Base-by-base conservation (phyloP, 2,888 invertebrate species). In the Bellardia pandia region DNA sequence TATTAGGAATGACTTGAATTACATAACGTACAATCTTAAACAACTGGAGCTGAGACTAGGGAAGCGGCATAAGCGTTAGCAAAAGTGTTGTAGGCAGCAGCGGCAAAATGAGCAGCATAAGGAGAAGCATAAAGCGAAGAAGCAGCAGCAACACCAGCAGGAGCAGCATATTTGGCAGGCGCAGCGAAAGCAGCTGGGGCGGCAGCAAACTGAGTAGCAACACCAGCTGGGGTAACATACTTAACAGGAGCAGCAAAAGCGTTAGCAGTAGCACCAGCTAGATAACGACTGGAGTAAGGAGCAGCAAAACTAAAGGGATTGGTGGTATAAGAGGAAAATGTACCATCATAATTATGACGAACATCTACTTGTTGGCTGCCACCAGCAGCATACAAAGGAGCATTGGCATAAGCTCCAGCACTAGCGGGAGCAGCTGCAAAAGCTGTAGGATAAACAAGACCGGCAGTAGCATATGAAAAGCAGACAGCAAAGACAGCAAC, bases 331-430 rank as follows among this genome's bases (percentile, higher is more conserved):
- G 92, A 92, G 3, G 93, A 92, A 11, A 90, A 90, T 14, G 90
- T 90, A 68, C 92, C 92, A 83, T 92, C 93, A 53, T 90, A 93
- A 79, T 91, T 93, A 85, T 92, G 90, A 78, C 93, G 92, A 2
- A 93, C 89, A 88, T 93, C 92, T 66, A 93, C 88, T 88, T 93
- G 93, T 72, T 91, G 92, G 85, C 92, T 92, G 75, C 92, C 91
- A 13, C 91, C 91, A 11, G 91, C 90, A 48, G 93, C 91, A 68
- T 91, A 92, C 23, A 93, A 81, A 9, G 93, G 94, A 84, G 94
- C 94, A 79, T 94, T 94, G 86, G 95, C 94, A 80, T 94, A 94
- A 85, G 94, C 92, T 64, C 90, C 51, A 88, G 90, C 51, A 88
- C 93, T 89, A 14, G 91, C 90, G 2, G 90, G 89, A 45, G 87